Evolutionary conservation across 2,113 vertebrate genomes (phyloP), one percentile per base, ranked within the genome.

Genomic region (Ellobius talpinus): DNA sequence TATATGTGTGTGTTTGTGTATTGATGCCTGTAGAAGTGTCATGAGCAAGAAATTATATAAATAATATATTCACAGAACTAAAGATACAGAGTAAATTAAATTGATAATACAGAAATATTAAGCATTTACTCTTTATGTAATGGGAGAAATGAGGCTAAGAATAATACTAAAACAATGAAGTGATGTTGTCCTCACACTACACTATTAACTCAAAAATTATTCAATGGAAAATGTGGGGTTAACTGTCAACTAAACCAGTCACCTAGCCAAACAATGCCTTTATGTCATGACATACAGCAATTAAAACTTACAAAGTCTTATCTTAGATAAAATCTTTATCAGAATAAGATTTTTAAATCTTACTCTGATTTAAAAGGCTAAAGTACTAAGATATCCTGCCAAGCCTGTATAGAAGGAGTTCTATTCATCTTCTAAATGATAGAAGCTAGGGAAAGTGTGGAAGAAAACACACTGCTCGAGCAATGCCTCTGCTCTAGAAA

Each of bases 141-240:
- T 36, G 3, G 6, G 6, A 72, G 39, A 92, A 95, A 89, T 45
- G 31, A 33, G 14, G 6, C 66, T 93, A 93, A 84, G 7, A 93
- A 42, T 61, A 72, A 76, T 82, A 26, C 29, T 47, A 50, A 65
- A 85, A 93, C 29, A 79, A 0, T 50, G 12, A 91, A 85, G 42
- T 47, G 29, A 47, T 87, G 52, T 94, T 36, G 23, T 85, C 29
- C 8, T 68, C 21, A 86, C 0, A 50, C 7, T 42, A 89, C 4
- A 77, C 45, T 65, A 91, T 58, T 89, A 89, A 89, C 26, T 55
- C 52, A 94, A 84, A 95, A 73, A 86, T 23, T 73, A 95, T 45
- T 47, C 45, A 91, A 3, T 91, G 36, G 58, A 77, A 89, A 93
- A 86, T 52, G 4, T 23, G 66, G 19, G 9, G 77, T 47, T 78